Evolutionary conservation across 2,888 invertebrate species (phyloP), one percentile per base, ranked within the genome.

Genomic region (Camptogramma bilineatum): DNA sequence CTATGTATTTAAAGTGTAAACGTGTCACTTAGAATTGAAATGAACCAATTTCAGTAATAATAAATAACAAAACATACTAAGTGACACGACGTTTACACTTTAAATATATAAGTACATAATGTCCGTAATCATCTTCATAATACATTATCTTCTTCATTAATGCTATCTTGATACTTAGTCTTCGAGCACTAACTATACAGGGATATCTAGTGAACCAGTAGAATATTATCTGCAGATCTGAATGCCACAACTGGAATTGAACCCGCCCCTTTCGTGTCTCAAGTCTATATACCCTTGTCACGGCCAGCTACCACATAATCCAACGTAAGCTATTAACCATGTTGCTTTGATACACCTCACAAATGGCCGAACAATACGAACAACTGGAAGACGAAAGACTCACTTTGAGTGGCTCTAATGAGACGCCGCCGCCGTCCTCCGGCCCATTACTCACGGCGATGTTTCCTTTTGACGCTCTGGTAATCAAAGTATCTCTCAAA

Each of bases 401-500:
- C 73, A 65, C 62, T 68, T 63, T 64, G 74, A 82, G 77, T 76
- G 78, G 63, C 72, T 76, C 76, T 83, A 85, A 84, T 82, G 81
- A 82, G 79, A 73, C 71, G 60, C 66, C 70, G 60, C 66, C 70
- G 64, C 57, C 61, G 52, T 71, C 70, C 70, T 56, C 55, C 69
- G 72, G 71, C 73, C 76, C 83, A 84, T 85, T 85, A 84, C 79
- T 76, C 78, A 73, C 65, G 71, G 68, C 61, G 68, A 71, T 74
- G 76, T 73, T 80, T 78, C 81, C 78, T 80, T 80, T 83, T 75
- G 76, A 75, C 79, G 77, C 79, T 80, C 68, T 80, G 78, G 77
- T 81, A 81, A n/a, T n/a, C n/a, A n/a, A n/a, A 84, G 84, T 82
- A 84, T 84, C 80, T 78, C 66, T 71, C 70, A 62, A 70, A 78